A percentile compares a stretch with the other conserved stretches of the same genome.
Conservation (phyloP, 2,797 vertebrate genomes). For the Etheostoma nigrum region DNA sequence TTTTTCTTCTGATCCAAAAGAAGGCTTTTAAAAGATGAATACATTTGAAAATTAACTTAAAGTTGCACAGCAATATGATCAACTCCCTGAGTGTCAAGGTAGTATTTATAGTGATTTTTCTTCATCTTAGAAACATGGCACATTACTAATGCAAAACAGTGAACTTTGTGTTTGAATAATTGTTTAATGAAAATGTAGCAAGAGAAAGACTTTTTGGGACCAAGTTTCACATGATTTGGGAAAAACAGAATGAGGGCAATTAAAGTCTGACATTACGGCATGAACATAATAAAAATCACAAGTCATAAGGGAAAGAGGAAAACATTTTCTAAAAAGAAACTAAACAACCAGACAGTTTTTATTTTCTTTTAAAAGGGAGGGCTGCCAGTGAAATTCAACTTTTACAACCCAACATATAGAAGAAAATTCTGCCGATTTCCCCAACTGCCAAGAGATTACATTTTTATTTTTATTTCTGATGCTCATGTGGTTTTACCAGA, state of each 20-base stretch:
- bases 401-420: not conserved
- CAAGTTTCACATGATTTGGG: not conserved
- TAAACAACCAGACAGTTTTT: not conserved
- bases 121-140: not conserved
- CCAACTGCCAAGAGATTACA: not conserved
- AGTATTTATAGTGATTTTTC: not conserved
- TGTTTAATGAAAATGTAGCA: not conserved
- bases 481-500: not conserved
- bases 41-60: not conserved
- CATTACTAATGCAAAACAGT: not conserved
- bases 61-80: not conserved
- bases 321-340: not conserved
- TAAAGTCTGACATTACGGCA: not conserved
- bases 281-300: not conserved
- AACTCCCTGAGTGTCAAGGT: not conserved
- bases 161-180: not conserved
- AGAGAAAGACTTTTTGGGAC: not conserved
- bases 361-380: conserved; percentile 11
- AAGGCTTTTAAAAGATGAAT: not conserved
- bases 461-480: not conserved
- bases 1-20: not conserved
- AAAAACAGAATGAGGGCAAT: not conserved
- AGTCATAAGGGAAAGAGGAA: not conserved
- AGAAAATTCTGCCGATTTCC: not conserved
- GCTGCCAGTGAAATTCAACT: not conserved